A percentile compares a stretch with the other conserved stretches of the same genome.
Evolutionary conservation across 2,888 invertebrate genomes (phyloP).

Genomic region (Hydroisotoma schaefferi): DNA sequence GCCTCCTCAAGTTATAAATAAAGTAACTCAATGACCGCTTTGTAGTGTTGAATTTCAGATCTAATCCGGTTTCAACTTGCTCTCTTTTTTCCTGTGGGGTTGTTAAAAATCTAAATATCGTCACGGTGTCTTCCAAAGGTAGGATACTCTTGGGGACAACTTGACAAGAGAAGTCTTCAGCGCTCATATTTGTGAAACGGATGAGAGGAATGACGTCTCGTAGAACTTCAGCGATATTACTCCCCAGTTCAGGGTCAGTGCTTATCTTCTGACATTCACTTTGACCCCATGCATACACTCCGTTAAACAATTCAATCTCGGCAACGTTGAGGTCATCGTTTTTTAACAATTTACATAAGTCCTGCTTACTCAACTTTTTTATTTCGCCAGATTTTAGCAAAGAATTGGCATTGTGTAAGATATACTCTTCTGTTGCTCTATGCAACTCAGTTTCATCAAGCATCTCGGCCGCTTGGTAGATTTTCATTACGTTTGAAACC

Average conservation of each 20-base stretch:
- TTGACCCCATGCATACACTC: conserved; percentile 40
- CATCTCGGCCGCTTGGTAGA: conserved; percentile 38
- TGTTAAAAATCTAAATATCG: conserved; percentile 39
- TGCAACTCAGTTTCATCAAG: conserved; percentile 40
- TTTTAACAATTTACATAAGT: conserved; percentile 33
- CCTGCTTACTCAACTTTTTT: conserved; percentile 32
- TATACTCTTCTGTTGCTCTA: conserved; percentile 39
- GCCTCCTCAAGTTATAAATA: conserved; percentile 38
- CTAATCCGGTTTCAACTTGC: conserved; percentile 27
- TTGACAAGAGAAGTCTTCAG: conserved; percentile 41
- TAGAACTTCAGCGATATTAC: conserved; percentile 21
- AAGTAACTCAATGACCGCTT: conserved; percentile 39
- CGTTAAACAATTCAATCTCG: conserved; percentile 25
- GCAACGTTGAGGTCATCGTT: conserved; percentile 43
- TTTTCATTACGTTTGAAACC: conserved; percentile 40
- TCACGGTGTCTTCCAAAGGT: conserved; percentile 39
- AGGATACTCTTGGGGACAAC: conserved; percentile 41
- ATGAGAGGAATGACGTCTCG: conserved; percentile 38
- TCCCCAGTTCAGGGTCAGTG: conserved; percentile 8
- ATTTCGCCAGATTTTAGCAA: conserved; percentile 37
- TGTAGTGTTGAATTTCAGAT: conserved; percentile 39
- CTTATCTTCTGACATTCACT: conserved; percentile 24
- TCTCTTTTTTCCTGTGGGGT: conserved; percentile 37
- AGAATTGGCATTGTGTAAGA: conserved; percentile 39
- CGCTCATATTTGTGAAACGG: conserved; percentile 40